phyloP scores from a whole-genome alignment of 2,113 vertebrate genomes.

The Hemiprocne comata region DNA sequence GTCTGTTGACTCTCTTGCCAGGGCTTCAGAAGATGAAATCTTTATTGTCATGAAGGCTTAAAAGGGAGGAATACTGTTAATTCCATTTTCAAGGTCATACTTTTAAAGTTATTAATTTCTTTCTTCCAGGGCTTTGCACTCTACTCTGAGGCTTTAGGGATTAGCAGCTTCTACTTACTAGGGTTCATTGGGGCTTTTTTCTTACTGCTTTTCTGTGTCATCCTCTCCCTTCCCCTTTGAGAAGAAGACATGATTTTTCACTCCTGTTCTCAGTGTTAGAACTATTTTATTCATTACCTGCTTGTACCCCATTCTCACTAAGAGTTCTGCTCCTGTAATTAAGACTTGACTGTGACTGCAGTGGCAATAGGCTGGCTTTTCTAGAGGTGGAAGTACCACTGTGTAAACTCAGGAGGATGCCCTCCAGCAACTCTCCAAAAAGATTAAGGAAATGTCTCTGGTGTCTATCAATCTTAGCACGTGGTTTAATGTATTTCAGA shows the following conservation, averaged over 20 bases:
- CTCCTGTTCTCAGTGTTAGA: constrained; percentile 26
- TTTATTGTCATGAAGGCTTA: constrained; percentile 77
- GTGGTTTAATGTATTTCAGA: constrained; percentile 38
- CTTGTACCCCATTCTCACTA: not conserved
- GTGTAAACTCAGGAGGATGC: constrained; percentile 1
- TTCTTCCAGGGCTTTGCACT: constrained; percentile 65
- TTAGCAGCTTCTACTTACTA: constrained; percentile 62
- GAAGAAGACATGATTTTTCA: constrained; percentile 12
- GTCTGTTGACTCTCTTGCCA: constrained; percentile 53
- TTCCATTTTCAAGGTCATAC: constrained; percentile 77
- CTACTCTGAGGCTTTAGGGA: constrained; percentile 70
- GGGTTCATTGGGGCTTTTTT: constrained; percentile 33
- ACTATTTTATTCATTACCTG: not conserved
- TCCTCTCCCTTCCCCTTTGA: not conserved
- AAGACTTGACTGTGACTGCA: constrained; percentile 6
- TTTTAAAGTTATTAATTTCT: constrained; percentile 78
- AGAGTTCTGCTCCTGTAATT: constrained; percentile 27
- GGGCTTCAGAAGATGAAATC: constrained; percentile 73
- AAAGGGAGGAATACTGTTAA: constrained; percentile 72
- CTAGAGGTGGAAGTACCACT: constrained; percentile 5
- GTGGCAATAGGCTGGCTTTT: constrained; percentile 21
- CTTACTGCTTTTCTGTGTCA: not conserved
- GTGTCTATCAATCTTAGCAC: constrained; percentile 59
- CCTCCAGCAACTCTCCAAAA: constrained; percentile 54
- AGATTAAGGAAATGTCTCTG: constrained; percentile 61